These are phyloP conservation scores for Heteromormyrus szaboi DNA, from an alignment of 2,797 vertebrate species.

Conservation along the genomic window DNA sequence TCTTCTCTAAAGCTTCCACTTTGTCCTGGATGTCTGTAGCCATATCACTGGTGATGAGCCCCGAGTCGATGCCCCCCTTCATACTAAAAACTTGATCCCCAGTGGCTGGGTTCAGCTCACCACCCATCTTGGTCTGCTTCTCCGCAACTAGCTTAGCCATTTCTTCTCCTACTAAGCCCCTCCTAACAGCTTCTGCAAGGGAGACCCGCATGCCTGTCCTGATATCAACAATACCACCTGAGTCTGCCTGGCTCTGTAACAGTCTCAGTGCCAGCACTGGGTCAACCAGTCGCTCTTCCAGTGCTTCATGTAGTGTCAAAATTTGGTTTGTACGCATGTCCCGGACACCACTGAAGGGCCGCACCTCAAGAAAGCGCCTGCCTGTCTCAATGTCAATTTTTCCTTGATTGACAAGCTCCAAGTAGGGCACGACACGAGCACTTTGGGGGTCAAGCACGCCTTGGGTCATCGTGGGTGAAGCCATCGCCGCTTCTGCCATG, in stretches of 20 bases:
- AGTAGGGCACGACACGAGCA: constrained; percentile 73
- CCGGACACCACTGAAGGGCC: constrained; percentile 68
- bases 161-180: constrained; percentile 62
- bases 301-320: constrained; percentile 62
- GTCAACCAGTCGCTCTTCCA: constrained; percentile 65
- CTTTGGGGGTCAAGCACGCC: constrained; percentile 73
- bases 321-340: constrained; percentile 45
- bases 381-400: constrained; percentile 85
- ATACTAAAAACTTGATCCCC: constrained; percentile 57
- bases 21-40: constrained; percentile 52
- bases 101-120: constrained; percentile 60
- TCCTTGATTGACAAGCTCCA: constrained; percentile 75
- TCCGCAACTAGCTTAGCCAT: constrained; percentile 66
- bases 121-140: constrained; percentile 68
- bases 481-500: constrained; percentile 50
- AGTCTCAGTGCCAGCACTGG: constrained; percentile 63
- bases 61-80: constrained; percentile 59
- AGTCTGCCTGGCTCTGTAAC: constrained; percentile 77
- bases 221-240: constrained; percentile 74
- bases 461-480: constrained; percentile 51
- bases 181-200: constrained; percentile 64
- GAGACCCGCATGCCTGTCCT: constrained; percentile 62
- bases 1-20: not conserved
- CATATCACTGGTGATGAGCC: constrained; percentile 60
- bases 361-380: constrained; percentile 79